phyloP scores from a whole-genome alignment of 2,797 vertebrate species.

The Acridotheres tristis region DNA sequence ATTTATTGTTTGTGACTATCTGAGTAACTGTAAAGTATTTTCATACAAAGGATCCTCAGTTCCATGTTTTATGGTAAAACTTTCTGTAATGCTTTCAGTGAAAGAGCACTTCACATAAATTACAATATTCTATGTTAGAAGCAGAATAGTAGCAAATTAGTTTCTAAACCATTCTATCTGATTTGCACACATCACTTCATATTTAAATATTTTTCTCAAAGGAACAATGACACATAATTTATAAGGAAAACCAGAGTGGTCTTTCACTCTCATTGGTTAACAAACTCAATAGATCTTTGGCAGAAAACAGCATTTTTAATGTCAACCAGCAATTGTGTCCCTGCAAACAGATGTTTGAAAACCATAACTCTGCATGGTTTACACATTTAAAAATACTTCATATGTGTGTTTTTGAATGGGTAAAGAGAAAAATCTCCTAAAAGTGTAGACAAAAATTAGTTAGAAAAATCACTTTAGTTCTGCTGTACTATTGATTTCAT shows the following conservation, averaged over 20 bases:
- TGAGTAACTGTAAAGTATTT: background rate
- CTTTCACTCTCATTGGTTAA: constrained; percentile 5
- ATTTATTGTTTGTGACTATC: background rate
- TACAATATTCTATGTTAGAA: background rate
- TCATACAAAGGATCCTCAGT: background rate
- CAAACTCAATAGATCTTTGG: background rate
- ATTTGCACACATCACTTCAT: background rate
- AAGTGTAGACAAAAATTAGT: background rate
- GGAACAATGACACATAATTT: background rate
- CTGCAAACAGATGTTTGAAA: constrained; percentile 1
- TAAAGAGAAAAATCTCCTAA: background rate
- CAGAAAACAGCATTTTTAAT: background rate
- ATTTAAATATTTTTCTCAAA: background rate
- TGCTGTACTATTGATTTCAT: background rate
- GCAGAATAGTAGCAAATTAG: background rate
- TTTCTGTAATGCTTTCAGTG: background rate
- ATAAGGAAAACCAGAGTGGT: background rate
- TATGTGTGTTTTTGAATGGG: background rate
- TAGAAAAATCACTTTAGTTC: background rate
- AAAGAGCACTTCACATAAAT: background rate
- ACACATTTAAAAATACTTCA: background rate
- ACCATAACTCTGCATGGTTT: background rate
- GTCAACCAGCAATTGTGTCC: background rate
- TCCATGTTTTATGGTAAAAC: background rate
- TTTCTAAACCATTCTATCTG: background rate